phyloP scores from a whole-genome alignment of 2,113 vertebrate genomes.

The Aix galericulata region DNA sequence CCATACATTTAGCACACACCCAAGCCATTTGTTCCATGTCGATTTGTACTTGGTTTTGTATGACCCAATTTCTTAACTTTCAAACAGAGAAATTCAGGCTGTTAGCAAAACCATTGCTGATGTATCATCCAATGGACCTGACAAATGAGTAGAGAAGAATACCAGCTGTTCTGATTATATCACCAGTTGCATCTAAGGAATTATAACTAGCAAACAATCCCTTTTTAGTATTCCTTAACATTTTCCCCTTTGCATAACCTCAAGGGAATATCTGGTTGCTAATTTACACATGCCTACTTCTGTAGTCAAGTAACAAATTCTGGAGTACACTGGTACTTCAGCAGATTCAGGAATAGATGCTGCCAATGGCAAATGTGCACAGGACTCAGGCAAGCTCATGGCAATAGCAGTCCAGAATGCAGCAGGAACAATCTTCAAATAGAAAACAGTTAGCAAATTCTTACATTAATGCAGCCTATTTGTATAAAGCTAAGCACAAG shows the following conservation, averaged over 20 bases:
- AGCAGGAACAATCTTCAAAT: background rate
- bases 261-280: background rate
- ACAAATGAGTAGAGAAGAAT: background rate
- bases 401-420: background rate
- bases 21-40: background rate
- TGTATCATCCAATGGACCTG: no score
- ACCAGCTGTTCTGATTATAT: background rate
- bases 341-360: background rate
- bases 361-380: background rate
- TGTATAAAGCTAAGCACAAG: background rate
- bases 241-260: background rate
- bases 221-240: background rate
- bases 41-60: background rate
- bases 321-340: background rate
- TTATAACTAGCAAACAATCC: background rate
- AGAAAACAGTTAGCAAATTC: background rate
- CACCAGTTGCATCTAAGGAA: background rate
- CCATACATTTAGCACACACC: background rate
- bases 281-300: background rate
- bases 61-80: background rate
- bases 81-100: background rate
- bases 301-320: background rate
- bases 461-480: fast-evolving
- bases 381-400: background rate
- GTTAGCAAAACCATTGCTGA: background rate